Evolutionary conservation across 2,113 vertebrate genomes (phyloP), one percentile per base, ranked within the genome.

Genomic region (Sakesphorus luctuosus): DNA sequence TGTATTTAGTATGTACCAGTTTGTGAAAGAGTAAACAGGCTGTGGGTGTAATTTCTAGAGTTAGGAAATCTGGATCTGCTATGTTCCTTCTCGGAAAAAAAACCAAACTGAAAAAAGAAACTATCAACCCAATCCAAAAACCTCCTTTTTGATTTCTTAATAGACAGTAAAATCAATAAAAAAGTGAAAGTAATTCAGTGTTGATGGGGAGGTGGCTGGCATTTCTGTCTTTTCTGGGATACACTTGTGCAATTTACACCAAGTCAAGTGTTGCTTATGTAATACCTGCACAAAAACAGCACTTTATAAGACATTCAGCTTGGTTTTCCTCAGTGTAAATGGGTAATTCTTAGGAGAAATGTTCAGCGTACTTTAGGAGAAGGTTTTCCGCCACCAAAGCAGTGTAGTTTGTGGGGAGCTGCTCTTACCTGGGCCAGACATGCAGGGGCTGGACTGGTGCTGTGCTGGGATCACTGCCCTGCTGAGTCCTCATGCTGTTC

Each of bases 381-480:
- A 67, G 47, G 28, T 73, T 68, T 38, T 2, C 0, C 73, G 33
- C 13, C 56, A 38, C 26, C 17, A 11, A 46, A 26, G 4, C 2
- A 3, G 1, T 50, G 47, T n/a, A 23, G 11, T 38, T 13, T 69
- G 50, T 67, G 83, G 28, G 55, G 10, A 11, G 46, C 46, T 52
- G 8, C 4, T 38, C 69, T n/a, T 29, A 18, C 12, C 15, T 49
- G 61, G 36, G 46, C 8, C 13, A 18, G 0, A 1, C 2, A 2
- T 2, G 2, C 19, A 29, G 49, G 26, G 21, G 3, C n/a, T 40
- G 59, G 12, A 10, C 2, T 9, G 14, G 1, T 38, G 49, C 8
- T 7, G 38, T 40, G 11, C 52, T 24, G 44, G 21, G 24, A 18
- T 56, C 46, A 10, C 49, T 46, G 19, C 55, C 7, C 11, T 33